Percentiles rank a stretch among this genome's conserved stretches.
Conservation (phyloP, 2,888 invertebrate species). For the Epirrhoe alternata region DNA sequence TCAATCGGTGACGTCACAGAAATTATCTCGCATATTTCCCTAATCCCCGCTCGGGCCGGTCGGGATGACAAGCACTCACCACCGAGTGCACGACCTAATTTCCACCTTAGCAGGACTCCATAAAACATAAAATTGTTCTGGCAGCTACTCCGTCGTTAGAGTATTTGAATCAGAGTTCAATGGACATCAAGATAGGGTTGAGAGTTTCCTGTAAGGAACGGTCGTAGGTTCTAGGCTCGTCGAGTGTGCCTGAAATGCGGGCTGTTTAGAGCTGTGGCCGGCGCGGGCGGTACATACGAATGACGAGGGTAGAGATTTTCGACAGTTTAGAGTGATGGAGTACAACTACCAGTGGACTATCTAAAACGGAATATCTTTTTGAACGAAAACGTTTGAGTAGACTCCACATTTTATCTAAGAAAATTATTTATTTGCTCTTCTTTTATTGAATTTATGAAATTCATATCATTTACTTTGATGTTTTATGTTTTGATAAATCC, state of each 20-base stretch:
- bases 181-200: neutral
- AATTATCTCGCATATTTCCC: slow-evolving; percentile 1
- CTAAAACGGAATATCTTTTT: neutral
- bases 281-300: neutral
- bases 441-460: too few relatives aligned
- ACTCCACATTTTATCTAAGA: too few relatives aligned
- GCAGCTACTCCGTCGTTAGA: neutral
- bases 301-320: neutral
- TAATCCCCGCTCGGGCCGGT: neutral
- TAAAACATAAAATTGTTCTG: neutral
- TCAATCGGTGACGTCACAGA: neutral
- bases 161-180: neutral
- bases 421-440: too few relatives aligned
- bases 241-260: neutral
- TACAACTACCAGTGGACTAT: neutral
- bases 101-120: neutral
- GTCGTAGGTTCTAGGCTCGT: neutral
- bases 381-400: neutral
- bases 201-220: neutral
- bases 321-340: neutral
- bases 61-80: neutral
- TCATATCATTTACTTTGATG: too few relatives aligned
- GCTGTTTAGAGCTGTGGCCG: neutral
- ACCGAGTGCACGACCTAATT: neutral
- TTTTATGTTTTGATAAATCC: too few relatives aligned